Percentiles rank a stretch among this genome's conserved stretches.
Evolutionary conservation across 1,140 invertebrate genomes (phyloP).

Genomic region (Sinella curviseta): DNA sequence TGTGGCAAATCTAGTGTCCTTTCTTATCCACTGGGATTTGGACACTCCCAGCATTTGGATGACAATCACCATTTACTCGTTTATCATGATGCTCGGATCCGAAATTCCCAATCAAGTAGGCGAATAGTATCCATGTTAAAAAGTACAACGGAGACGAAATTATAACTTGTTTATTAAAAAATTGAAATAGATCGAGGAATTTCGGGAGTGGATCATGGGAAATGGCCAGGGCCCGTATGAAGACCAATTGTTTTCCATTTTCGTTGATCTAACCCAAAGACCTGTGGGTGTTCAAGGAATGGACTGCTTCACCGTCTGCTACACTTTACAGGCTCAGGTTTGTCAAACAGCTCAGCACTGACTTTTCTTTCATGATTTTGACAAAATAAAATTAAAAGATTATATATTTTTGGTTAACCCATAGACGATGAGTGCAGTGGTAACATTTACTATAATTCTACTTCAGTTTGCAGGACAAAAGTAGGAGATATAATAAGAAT

Average conservation of each 20-base stretch:
- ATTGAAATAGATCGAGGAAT: neutral
- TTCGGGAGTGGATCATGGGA: neutral
- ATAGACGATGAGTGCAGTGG: neutral
- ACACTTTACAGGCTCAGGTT: neutral
- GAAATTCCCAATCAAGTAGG: neutral
- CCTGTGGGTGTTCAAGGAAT: slow-evolving; percentile 1
- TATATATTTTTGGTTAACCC: neutral
- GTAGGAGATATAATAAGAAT: too few relatives aligned
- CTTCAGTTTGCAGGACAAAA: too few relatives aligned
- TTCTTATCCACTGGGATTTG: neutral
- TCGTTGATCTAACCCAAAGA: slow-evolving; percentile 4
- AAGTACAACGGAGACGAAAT: neutral
- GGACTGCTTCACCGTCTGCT: neutral
- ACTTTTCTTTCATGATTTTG: neutral
- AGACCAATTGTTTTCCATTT: neutral
- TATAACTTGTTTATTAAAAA: neutral
- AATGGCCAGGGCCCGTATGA: neutral
- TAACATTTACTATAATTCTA: neutral
- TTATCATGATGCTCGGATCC: neutral
- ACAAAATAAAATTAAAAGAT: neutral
- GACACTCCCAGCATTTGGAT: neutral
- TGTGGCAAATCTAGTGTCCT: neutral
- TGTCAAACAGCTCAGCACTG: neutral
- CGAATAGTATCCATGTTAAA: too few relatives aligned
- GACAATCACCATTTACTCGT: neutral